These are phyloP conservation scores for Heteronetta atricapilla DNA, from an alignment of 2,113 vertebrate genomes.

Conservation along the genomic window DNA sequence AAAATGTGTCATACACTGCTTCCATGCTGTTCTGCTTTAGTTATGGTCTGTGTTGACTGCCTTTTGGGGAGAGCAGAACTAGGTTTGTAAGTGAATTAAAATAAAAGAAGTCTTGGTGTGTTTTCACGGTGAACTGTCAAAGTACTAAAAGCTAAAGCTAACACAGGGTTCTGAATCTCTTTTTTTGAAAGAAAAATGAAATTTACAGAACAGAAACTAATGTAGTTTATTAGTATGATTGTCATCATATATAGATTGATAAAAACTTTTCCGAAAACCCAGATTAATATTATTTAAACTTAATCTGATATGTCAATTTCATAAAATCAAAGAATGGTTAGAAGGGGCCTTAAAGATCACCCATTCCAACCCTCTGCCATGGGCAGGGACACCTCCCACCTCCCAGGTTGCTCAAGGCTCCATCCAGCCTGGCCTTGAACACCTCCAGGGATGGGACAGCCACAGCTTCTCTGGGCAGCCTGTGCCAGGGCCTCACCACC, in stretches of 20 bases:
- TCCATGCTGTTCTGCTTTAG: not conserved
- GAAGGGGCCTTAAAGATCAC: no score
- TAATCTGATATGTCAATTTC: not conserved
- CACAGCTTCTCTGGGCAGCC: no score
- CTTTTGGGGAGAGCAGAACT: not conserved
- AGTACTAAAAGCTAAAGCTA: not conserved
- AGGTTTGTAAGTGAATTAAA: not conserved
- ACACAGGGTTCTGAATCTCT: fast-evolving
- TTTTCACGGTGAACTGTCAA: not conserved
- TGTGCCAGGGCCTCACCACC: no score
- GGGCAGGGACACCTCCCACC: no score
- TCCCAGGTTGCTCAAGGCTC: no score
- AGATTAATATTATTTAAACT: not conserved
- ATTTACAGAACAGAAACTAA: not conserved
- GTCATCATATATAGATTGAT: not conserved
- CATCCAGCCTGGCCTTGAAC: no score
- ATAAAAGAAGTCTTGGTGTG: not conserved
- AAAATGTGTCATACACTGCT: not conserved
- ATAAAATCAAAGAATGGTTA: not conserved
- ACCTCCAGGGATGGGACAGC: no score
- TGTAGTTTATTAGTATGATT: not conserved
- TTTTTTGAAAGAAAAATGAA: not conserved
- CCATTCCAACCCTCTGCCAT: no score
- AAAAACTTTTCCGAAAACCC: not conserved
- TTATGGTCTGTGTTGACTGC: not conserved